A percentile compares a stretch with the other conserved stretches of the same genome.
Conservation (phyloP, 2,113 vertebrate species). For the Pluvialis apricaria region DNA sequence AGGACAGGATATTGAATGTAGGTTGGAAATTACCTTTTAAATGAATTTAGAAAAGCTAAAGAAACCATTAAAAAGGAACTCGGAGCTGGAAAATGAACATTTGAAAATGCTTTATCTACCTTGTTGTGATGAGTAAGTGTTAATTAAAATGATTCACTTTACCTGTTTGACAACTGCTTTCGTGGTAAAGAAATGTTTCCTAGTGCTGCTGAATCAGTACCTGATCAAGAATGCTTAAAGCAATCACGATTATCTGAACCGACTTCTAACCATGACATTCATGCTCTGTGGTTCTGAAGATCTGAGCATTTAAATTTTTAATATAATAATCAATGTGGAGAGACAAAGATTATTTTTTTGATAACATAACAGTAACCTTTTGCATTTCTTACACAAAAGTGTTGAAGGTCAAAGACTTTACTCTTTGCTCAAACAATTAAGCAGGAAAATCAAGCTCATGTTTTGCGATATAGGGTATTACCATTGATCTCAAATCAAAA, state of each 20-base stretch:
- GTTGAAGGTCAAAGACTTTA: not conserved
- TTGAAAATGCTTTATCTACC: constrained; percentile 6
- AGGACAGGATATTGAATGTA: not conserved
- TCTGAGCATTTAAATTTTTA: not conserved
- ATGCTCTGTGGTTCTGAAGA: not conserved
- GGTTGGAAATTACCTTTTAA: constrained; percentile 32
- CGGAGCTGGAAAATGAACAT: constrained; percentile 38
- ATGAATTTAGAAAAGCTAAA: constrained; percentile 47
- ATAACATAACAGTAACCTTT: not conserved
- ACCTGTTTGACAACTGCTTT: not conserved
- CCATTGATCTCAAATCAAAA: not conserved
- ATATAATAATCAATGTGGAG: not conserved
- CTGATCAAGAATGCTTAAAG: not conserved
- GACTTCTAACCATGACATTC: not conserved
- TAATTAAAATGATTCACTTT: not conserved
- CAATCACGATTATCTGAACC: not conserved
- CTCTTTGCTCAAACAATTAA: not conserved
- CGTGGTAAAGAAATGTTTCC: not conserved
- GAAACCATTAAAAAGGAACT: constrained; percentile 36
- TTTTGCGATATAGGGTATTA: not conserved
- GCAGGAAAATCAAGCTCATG: not conserved
- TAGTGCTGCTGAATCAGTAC: not conserved
- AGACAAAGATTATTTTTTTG: not conserved
- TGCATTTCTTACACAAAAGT: not conserved
- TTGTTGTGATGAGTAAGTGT: constrained; percentile 3